Percentiles rank a stretch among this genome's conserved stretches.
Conservation (phyloP, 2,113 vertebrate species). For the Hiodon tergisus region DNA sequence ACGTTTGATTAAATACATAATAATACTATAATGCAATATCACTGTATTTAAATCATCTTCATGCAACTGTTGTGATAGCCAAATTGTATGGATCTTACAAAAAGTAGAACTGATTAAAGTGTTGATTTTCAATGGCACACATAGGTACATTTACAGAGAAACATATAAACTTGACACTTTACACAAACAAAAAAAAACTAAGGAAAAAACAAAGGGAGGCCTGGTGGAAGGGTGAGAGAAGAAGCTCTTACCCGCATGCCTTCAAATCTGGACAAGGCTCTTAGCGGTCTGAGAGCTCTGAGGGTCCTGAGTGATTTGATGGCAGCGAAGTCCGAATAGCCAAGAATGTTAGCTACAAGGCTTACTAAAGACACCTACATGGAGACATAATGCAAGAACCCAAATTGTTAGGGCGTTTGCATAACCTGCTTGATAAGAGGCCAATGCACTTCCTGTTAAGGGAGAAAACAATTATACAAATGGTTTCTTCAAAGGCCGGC, state of each 20-base stretch:
- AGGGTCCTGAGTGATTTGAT: constrained; percentile 95
- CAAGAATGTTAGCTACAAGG: constrained; percentile 81
- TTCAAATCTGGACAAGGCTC: constrained; percentile 93
- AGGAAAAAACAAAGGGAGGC: background rate
- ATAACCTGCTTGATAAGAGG: constrained; percentile 3
- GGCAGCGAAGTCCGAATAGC: constrained; percentile 92
- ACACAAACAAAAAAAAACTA: constrained; percentile 8
- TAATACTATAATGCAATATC: too few species aligned
- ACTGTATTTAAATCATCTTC: too few species aligned
- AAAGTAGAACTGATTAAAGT: background rate
- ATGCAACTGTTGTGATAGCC: background rate
- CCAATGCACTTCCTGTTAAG: constrained; percentile 21
- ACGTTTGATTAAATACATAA: too few species aligned
- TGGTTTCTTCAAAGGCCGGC: background rate
- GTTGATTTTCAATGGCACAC: background rate
- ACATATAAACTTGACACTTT: background rate
- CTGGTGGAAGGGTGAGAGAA: constrained; percentile 33
- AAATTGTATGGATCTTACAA: background rate
- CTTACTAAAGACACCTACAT: constrained; percentile 89
- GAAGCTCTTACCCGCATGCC: constrained; percentile 92
- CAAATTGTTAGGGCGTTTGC: constrained; percentile 34
- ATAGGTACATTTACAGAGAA: background rate
- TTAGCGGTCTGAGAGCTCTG: constrained; percentile 84
- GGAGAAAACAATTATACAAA: background rate
- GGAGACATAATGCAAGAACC: constrained; percentile 50